These are phyloP conservation scores for Formicarius rufipectus DNA, from an alignment of 2,113 vertebrate species.

Conservation along the genomic window DNA sequence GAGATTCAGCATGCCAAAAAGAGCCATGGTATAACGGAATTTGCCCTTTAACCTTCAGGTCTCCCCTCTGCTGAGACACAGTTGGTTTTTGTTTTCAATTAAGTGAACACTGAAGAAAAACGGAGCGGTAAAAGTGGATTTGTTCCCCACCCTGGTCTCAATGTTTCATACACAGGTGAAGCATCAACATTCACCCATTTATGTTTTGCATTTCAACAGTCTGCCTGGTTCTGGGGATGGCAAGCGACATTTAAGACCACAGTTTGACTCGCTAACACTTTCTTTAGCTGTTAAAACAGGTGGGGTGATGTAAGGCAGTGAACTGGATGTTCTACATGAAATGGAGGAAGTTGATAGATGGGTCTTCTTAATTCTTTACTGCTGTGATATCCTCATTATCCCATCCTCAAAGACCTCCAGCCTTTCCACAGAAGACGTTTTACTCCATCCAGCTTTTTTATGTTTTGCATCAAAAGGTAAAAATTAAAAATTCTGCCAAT, in stretches of 20 bases:
- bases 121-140: constrained; percentile 28
- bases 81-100: constrained; percentile 67
- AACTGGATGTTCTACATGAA: neutral
- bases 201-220: neutral
- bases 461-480: constrained; percentile 60
- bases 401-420: neutral
- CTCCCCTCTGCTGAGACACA: constrained; percentile 67
- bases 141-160: neutral
- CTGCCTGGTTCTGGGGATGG: neutral
- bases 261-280: neutral
- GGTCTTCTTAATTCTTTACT: neutral
- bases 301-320: neutral
- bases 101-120: constrained; percentile 50
- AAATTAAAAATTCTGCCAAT: constrained; percentile 75
- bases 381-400: constrained; percentile 27
- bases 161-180: neutral
- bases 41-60: constrained; percentile 64
- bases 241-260: neutral
- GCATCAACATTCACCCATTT: neutral
- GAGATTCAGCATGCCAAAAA: constrained; percentile 63
- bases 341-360: neutral
- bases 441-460: constrained; percentile 37
- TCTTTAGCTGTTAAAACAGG: neutral
- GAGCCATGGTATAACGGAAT: constrained; percentile 47
- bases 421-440: constrained; percentile 28